A percentile compares a stretch with the other conserved stretches of the same genome.
Evolutionary conservation across 2,888 invertebrate species (phyloP).

Genomic region (Diadromus collaris): DNA sequence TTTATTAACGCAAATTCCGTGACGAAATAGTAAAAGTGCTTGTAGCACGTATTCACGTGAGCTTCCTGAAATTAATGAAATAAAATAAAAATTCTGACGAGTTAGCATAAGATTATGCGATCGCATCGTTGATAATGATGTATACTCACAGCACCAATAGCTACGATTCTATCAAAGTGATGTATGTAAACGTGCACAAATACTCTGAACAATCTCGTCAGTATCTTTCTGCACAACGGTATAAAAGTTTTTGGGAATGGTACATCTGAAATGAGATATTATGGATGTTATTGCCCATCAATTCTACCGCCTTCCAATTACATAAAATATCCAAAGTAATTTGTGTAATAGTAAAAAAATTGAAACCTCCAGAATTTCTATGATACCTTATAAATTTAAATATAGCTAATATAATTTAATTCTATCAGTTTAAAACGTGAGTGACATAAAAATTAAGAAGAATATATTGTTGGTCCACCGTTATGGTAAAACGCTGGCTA

Average conservation of each 20-base stretch:
- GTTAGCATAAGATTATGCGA: neutral
- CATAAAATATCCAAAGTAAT: neutral
- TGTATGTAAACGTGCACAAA: slow-evolving; percentile 98
- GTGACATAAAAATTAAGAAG: neutral
- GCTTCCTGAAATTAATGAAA: slow-evolving; percentile 85
- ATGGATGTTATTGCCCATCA: neutral
- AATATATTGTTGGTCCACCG: neutral
- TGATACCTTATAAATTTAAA: too few relatives aligned
- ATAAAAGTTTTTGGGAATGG: slow-evolving; percentile 94
- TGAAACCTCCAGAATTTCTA: neutral
- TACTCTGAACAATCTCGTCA: slow-evolving; percentile 93
- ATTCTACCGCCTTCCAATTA: neutral
- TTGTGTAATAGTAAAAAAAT: neutral
- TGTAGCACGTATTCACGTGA: slow-evolving; percentile 96
- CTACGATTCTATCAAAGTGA: slow-evolving; percentile 94
- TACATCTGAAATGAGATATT: slow-evolving; percentile 83
- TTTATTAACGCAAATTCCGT: slow-evolving; percentile 92
- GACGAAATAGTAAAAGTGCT: slow-evolving; percentile 96
- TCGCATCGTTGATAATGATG: neutral
- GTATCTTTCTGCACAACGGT: slow-evolving; percentile 90
- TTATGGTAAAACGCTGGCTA: neutral
- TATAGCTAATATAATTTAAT: too few relatives aligned
- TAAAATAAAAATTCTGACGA: slow-evolving; percentile 11
- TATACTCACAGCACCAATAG: slow-evolving; percentile 91
- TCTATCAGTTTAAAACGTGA: too few relatives aligned